These are phyloP conservation scores for Harlomillsia oculata DNA, from an alignment of 1,140 invertebrate genomes.

Conservation along the genomic window DNA sequence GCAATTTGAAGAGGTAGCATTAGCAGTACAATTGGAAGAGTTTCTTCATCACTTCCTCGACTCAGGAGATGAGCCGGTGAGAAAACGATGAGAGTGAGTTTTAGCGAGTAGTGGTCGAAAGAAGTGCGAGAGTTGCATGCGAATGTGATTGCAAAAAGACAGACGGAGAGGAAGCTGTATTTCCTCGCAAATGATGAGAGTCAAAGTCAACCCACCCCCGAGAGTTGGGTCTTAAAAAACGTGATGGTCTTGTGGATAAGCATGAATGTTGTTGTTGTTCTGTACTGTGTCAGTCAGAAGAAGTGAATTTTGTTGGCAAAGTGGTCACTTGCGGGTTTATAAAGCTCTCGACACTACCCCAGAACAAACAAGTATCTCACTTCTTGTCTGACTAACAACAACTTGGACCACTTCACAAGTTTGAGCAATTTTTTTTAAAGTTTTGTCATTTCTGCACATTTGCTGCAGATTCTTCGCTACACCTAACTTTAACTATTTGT, in stretches of 20 bases:
- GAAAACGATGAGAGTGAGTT: too few relatives aligned
- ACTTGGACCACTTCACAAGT: neutral
- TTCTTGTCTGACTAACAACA: neutral
- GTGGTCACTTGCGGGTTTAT: slow-evolving; percentile 12
- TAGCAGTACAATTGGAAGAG: neutral
- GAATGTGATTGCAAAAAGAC: too few relatives aligned
- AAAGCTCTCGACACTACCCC: slow-evolving; percentile 1
- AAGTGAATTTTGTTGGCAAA: slow-evolving; percentile 13
- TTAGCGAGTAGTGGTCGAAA: too few relatives aligned
- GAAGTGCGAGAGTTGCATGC: too few relatives aligned
- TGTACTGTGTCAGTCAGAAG: too few relatives aligned
- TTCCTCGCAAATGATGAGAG: neutral
- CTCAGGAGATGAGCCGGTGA: neutral
- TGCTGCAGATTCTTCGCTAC: neutral
- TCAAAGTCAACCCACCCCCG: slow-evolving; percentile 4
- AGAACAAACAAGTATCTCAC: neutral
- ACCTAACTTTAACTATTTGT: too few relatives aligned
- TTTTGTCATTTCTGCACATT: slow-evolving; percentile 2
- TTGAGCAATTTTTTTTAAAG: neutral
- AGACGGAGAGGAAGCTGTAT: too few relatives aligned
- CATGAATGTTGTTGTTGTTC: neutral
- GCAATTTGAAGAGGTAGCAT: too few relatives aligned
- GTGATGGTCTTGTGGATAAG: too few relatives aligned
- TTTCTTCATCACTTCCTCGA: neutral
- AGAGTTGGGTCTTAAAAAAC: neutral